phyloP scores from a whole-genome alignment of 2,113 vertebrate species.

The Gymnobelideus leadbeateri region DNA sequence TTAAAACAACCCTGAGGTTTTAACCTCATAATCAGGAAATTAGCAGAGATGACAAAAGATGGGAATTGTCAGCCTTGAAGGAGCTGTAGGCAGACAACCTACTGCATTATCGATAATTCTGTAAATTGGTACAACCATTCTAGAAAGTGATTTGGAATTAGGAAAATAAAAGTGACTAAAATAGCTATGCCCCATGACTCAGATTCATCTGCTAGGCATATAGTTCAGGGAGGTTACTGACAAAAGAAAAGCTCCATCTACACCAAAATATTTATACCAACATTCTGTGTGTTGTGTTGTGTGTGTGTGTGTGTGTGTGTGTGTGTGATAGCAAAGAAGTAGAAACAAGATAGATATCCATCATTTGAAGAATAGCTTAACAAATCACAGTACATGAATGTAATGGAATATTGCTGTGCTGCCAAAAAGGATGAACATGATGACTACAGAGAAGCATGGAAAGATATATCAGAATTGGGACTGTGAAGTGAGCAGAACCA shows the following conservation, averaged over 20 bases:
- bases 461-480: neutral
- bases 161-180: neutral
- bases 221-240: neutral
- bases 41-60: neutral
- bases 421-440: neutral
- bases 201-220: neutral
- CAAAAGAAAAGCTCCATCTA: neutral
- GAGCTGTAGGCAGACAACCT: neutral
- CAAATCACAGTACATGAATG: neutral
- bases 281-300: neutral
- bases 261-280: neutral
- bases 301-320: no score
- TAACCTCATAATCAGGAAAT: neutral
- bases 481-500: neutral
- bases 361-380: neutral
- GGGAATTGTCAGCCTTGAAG: neutral
- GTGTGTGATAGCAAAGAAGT: neutral
- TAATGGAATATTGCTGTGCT: neutral
- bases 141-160: neutral
- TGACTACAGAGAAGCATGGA: neutral
- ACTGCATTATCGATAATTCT: neutral
- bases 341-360: neutral
- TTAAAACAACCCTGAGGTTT: neutral
- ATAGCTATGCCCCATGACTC: neutral
- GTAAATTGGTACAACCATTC: neutral